Base-by-base conservation (phyloP, 2,888 invertebrate genomes). In the Microplitis manilae region DNA sequence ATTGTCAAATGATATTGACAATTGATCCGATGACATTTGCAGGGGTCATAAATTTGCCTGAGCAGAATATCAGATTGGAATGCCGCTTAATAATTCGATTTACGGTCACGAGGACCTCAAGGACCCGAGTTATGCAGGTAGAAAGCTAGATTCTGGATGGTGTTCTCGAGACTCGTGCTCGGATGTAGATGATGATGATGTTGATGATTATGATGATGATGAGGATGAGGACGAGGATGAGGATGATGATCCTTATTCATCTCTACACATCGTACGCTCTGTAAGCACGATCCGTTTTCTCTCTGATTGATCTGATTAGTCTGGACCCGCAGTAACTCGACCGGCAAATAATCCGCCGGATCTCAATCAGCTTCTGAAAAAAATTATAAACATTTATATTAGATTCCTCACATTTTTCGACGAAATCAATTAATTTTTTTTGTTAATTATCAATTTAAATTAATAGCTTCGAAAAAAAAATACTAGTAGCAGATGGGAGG, bases 301-400 rank as follows among this genome's bases (percentile, higher is more conserved):
- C 88, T 87, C 88, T 88, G 88, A 88, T 88, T 88, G 88, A 89
- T 88, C 88, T 88, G 88, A 89, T 89, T 88, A 88, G 87, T 86
- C 73, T 74, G 71, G 77, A 77, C 76, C 75, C 80, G 81, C 83
- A 83, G 80, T 83, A 84, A 84, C 84, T 85, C 86, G 87, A 80
- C 84, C 86, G 85, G 87, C 86, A 88, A 88, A 88, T 87, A 86
- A 88, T 87, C 82, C 86, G 81, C 85, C 82, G 84, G 86, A 87
- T 88, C 88, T 88, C 88, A 88, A 88, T 88, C 88, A 87, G 88
- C 88, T 89, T 85, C 88, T 86, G 88, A 88, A 88, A 88, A 87
- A 87, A 87, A 86, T 83, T 84, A 13, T 84, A 85, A 85, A 85
- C 75, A 76, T 77, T 68, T 77, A 69, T 72, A 71, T 68, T 77